A percentile compares a stretch with the other conserved stretches of the same genome.
These are phyloP conservation scores for Cantharis lateralis DNA, from an alignment of 2,888 invertebrate species.

Conservation along the genomic window DNA sequence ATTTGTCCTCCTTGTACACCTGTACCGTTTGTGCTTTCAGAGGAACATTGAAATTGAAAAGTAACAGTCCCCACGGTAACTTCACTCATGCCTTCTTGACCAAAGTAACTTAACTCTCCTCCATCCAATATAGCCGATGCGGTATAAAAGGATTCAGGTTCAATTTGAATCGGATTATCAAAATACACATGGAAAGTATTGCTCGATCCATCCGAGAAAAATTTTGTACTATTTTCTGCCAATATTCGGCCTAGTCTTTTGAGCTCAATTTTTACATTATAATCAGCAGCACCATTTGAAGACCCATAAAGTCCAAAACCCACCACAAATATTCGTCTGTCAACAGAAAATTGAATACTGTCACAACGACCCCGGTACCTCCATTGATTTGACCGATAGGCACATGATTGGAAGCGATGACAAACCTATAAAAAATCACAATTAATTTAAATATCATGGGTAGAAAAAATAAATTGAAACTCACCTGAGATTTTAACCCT, in stretches of 20 bases:
- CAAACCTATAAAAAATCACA: slow-evolving; percentile 69
- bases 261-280: slow-evolving; percentile 91
- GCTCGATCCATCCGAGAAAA: slow-evolving; percentile 95
- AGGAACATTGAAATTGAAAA: slow-evolving; percentile 96
- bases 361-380: slow-evolving; percentile 95
- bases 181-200: slow-evolving; percentile 92
- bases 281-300: slow-evolving; percentile 93
- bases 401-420: slow-evolving; percentile 94
- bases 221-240: slow-evolving; percentile 90
- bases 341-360: slow-evolving; percentile 95
- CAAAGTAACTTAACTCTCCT: slow-evolving; percentile 93
- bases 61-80: slow-evolving; percentile 91
- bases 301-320: slow-evolving; percentile 96
- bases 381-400: slow-evolving; percentile 97
- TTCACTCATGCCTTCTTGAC: slow-evolving; percentile 95
- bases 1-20: slow-evolving; percentile 98
- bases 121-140: slow-evolving; percentile 95
- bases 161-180: slow-evolving; percentile 85
- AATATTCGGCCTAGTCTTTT: slow-evolving; percentile 86
- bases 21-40: slow-evolving; percentile 96
- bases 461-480: slow-evolving; percentile 9
- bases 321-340: slow-evolving; percentile 92
- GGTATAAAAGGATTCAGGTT: slow-evolving; percentile 92
- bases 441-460: not conserved
- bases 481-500: slow-evolving; percentile 86